A percentile compares a stretch with the other conserved stretches of the same genome.
These are phyloP conservation scores for Orchestes rusci DNA, from an alignment of 2,888 invertebrate species.

Conservation along the genomic window DNA sequence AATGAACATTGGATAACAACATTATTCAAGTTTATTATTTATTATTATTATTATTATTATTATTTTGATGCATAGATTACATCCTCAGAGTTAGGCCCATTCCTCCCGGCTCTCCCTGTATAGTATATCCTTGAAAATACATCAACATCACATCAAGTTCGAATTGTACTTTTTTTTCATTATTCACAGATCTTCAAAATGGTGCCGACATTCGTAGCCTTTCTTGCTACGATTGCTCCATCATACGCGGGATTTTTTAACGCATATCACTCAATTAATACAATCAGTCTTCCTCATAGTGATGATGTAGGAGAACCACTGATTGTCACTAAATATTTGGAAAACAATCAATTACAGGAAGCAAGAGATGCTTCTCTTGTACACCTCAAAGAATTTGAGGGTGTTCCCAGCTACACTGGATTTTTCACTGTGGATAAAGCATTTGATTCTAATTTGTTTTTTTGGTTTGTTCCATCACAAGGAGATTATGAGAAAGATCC, in stretches of 20 bases:
- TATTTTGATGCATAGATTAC: too few relatives aligned
- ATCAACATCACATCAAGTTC: too few relatives aligned
- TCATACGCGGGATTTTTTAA: conserved; percentile 12
- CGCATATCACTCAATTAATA: conserved; percentile 10
- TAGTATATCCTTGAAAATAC: too few relatives aligned
- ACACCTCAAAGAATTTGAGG: conserved; percentile 49
- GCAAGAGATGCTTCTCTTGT: conserved; percentile 51
- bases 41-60: too few relatives aligned
- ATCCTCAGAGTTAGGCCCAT: too few relatives aligned
- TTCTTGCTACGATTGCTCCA: conserved; percentile 29
- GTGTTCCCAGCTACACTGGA: conserved; percentile 62
- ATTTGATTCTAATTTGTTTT: conserved; percentile 72
- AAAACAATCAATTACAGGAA: conserved; percentile 56
- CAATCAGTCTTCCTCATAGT: conserved; percentile 4
- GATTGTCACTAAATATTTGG: conserved; percentile 63
- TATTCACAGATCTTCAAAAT: too few relatives aligned
- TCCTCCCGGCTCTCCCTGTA: too few relatives aligned
- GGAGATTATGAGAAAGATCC: conserved; percentile 50
- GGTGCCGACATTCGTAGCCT: conserved; percentile 28
- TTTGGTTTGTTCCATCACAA: conserved; percentile 79
- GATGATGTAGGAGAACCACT: conserved; percentile 49
- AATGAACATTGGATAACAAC: too few relatives aligned
- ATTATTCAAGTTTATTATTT: too few relatives aligned
- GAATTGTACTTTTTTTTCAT: too few relatives aligned
- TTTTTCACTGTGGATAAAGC: conserved; percentile 71